phyloP scores from a whole-genome alignment of 2,888 invertebrate genomes.

The Dasysyrphus tricinctus region DNA sequence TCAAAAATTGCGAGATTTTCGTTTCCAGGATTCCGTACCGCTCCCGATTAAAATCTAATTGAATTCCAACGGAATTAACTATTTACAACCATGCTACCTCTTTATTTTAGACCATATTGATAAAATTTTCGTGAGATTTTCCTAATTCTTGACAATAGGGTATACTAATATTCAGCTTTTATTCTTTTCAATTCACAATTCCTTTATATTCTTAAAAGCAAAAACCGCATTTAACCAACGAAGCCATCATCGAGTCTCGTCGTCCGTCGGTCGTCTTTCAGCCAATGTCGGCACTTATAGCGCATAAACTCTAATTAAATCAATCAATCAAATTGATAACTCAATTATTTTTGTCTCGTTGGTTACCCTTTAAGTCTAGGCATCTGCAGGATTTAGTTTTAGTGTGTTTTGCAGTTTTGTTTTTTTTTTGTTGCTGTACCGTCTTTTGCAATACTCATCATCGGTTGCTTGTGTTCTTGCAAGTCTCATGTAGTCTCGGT shows the following conservation, averaged over 20 bases:
- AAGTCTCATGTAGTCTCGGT: not conserved
- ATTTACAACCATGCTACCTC: no score
- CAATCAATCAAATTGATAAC: constrained; percentile 75
- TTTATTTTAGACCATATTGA: no score
- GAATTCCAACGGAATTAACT: no score
- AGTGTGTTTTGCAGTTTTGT: not conserved
- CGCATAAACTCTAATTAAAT: constrained; percentile 69
- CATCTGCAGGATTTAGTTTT: constrained; percentile 11
- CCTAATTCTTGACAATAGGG: constrained; percentile 1
- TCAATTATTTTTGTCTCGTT: constrained; percentile 66
- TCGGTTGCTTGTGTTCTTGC: not conserved
- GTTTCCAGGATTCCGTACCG: no score
- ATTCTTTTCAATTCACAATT: not conserved
- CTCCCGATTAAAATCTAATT: no score
- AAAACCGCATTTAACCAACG: constrained; percentile 31
- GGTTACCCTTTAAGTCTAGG: constrained; percentile 22
- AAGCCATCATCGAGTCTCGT: not conserved
- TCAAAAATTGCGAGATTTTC: no score
- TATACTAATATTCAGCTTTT: not conserved
- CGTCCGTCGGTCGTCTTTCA: not conserved
- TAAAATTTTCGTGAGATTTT: not conserved
- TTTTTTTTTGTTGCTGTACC: no score
- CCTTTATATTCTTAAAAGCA: not conserved
- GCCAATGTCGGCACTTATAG: constrained; percentile 27
- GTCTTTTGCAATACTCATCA: not conserved